phyloP scores from a whole-genome alignment of 2,888 invertebrate genomes.

The Altica lythri region DNA sequence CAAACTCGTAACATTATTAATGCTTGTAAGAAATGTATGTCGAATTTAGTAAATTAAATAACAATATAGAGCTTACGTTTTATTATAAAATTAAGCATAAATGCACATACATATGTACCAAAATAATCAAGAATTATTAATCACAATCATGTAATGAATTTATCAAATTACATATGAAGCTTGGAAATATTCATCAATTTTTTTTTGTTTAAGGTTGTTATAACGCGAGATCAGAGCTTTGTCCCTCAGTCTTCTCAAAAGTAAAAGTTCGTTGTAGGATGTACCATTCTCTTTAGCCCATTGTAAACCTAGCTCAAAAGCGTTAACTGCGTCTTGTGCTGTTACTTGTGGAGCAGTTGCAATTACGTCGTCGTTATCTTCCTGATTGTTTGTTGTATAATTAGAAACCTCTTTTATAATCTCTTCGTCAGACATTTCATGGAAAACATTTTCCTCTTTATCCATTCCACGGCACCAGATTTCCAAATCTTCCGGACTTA shows the following conservation, averaged over 20 bases:
- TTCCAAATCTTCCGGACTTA: constrained; percentile 38
- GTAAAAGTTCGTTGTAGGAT: constrained; percentile 29
- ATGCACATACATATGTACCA: no score
- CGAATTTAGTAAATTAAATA: no score
- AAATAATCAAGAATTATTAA: no score
- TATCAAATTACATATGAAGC: no score
- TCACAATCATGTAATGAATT: no score
- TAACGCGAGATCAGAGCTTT: constrained; percentile 20
- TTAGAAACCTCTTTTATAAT: constrained; percentile 46
- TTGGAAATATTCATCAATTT: background rate
- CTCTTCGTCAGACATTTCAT: constrained; percentile 5
- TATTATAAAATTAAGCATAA: no score
- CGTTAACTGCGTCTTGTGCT: constrained; percentile 36
- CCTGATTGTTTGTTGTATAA: constrained; percentile 41
- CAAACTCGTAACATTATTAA: no score
- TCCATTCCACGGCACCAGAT: constrained; percentile 37
- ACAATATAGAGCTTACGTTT: no score
- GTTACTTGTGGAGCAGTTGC: constrained; percentile 35
- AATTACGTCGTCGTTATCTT: constrained; percentile 43
- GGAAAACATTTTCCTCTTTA: constrained; percentile 33
- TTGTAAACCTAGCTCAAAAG: constrained; percentile 46
- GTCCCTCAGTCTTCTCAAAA: constrained; percentile 30
- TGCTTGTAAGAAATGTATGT: no score
- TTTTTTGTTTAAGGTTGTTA: constrained; percentile 2
- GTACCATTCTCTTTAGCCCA: constrained; percentile 29